phyloP scores from a whole-genome alignment of 1,140 invertebrate genomes.

The Hyposmocoma kahamanoa region DNA sequence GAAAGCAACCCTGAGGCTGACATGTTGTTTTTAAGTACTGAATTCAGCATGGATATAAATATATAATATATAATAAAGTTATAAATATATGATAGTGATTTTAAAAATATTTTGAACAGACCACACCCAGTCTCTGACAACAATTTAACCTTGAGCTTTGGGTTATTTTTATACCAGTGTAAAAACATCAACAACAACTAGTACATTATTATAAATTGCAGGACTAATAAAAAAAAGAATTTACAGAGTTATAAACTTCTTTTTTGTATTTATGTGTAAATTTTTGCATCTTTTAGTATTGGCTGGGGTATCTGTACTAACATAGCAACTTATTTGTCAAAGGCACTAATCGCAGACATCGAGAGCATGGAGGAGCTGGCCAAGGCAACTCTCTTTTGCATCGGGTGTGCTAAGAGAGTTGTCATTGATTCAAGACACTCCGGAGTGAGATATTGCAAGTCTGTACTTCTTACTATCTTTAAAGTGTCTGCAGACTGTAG shows the following conservation, averaged over 20 bases:
- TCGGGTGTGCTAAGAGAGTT: constrained; percentile 74
- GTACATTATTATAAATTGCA: not conserved
- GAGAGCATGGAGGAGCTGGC: constrained; percentile 37
- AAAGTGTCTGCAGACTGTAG: not conserved
- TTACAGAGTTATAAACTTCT: not conserved
- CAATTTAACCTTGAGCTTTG: too few relatives aligned
- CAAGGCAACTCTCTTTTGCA: constrained; percentile 76
- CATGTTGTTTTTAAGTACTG: not conserved
- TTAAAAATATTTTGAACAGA: not conserved
- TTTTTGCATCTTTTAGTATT: not conserved
- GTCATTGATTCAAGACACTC: constrained; percentile 74
- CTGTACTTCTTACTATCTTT: constrained; percentile 23
- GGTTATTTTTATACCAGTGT: not conserved
- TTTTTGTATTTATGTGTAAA: not conserved
- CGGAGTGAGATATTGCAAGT: constrained; percentile 74
- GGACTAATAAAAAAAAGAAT: not conserved
- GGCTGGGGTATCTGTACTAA: not conserved
- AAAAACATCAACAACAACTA: not conserved
- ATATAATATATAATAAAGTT: not conserved
- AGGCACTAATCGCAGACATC: constrained; percentile 35
- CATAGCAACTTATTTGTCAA: constrained; percentile 17
- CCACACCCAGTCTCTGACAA: too few relatives aligned
- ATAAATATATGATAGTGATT: not conserved
- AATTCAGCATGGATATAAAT: not conserved
- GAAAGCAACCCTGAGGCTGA: not conserved